Conservation (phyloP, 2,888 invertebrate genomes). For the Eristalis intricaria region DNA sequence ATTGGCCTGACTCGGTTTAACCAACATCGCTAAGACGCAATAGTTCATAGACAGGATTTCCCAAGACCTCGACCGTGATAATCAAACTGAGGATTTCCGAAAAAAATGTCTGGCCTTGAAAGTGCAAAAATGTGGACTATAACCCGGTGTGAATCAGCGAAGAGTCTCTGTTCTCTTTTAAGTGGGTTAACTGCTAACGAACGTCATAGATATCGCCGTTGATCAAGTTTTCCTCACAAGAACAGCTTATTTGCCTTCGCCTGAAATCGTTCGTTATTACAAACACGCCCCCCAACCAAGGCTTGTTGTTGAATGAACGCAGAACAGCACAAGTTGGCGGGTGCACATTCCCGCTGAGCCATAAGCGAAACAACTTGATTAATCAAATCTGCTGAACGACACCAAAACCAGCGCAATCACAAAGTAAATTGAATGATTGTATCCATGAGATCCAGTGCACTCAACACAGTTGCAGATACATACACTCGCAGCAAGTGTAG, state of each 20-base stretch:
- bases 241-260: neutral
- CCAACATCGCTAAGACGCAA: neutral
- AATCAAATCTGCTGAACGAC: neutral
- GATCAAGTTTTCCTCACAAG: neutral
- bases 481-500: neutral
- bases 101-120: neutral
- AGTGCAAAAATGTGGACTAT: neutral
- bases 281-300: neutral
- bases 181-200: neutral
- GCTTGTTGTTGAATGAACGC: neutral
- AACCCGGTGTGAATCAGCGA: neutral
- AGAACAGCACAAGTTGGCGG: neutral
- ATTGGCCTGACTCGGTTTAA: neutral
- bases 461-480: neutral
- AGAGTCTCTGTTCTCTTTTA: neutral
- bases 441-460: neutral
- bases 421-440: neutral
- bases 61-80: neutral
- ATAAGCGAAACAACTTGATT: neutral
- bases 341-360: neutral
- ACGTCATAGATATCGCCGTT: neutral
- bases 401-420: neutral
- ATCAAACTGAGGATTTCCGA: neutral
- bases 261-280: neutral
- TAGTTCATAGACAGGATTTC: neutral